Percentiles rank a stretch among this genome's conserved stretches.
phyloP scores from a whole-genome alignment of 2,797 vertebrate genomes.

The Luscinia luscinia region DNA sequence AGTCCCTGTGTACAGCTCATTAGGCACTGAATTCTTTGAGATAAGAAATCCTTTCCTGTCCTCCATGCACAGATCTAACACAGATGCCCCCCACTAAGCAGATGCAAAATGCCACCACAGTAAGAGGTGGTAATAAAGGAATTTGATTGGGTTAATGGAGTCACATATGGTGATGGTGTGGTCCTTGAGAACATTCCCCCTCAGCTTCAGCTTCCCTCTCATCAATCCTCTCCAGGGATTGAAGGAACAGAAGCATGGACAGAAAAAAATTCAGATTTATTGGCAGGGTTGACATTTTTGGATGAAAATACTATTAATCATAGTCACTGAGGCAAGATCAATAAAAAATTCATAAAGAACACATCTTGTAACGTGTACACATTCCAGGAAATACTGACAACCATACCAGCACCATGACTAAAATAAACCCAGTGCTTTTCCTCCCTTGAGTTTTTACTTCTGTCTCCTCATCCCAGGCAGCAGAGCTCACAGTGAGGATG shows the following conservation, averaged over 20 bases:
- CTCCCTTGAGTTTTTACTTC: background rate
- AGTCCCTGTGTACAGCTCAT: background rate
- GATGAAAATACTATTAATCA: constrained; percentile 25
- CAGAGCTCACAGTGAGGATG: background rate
- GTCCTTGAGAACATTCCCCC: background rate
- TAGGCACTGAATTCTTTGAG: background rate
- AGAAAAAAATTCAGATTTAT: background rate
- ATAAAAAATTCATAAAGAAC: constrained; percentile 1
- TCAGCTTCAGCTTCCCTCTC: background rate
- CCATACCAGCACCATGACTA: background rate
- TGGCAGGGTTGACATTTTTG: background rate
- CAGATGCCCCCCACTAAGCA: background rate
- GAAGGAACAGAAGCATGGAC: background rate
- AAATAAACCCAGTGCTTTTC: background rate
- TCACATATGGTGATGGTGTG: background rate
- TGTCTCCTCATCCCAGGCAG: background rate
- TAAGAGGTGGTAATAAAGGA: background rate
- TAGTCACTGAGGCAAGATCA: background rate
- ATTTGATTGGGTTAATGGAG: background rate
- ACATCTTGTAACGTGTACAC: background rate
- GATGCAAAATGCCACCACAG: background rate
- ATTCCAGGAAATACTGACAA: background rate
- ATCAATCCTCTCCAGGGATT: background rate
- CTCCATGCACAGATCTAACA: background rate
- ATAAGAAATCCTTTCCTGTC: background rate